These are phyloP conservation scores for Zaprionus nigranus DNA, from an alignment of 1,140 invertebrate genomes.

Conservation along the genomic window DNA sequence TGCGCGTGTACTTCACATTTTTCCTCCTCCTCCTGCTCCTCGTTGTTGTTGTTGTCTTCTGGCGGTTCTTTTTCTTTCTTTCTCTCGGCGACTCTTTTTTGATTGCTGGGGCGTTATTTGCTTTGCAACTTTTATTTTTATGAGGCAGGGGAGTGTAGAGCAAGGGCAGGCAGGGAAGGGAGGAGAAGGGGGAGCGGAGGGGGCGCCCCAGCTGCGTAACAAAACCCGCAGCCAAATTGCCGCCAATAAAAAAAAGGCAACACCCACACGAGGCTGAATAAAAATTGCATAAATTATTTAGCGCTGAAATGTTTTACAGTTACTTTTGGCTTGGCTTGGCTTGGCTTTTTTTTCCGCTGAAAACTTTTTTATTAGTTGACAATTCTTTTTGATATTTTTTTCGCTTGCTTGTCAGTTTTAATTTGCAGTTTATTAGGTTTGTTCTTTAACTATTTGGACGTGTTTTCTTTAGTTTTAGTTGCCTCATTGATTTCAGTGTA, in stretches of 20 bases:
- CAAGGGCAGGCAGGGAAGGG: neutral
- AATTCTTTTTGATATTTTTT: neutral
- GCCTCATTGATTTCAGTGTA: no score
- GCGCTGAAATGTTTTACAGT: slow-evolving; percentile 35
- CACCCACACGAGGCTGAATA: slow-evolving; percentile 71
- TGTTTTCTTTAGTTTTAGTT: no score
- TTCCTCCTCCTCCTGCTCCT: neutral
- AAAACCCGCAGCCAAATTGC: slow-evolving; percentile 64
- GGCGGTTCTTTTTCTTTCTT: slow-evolving; percentile 41
- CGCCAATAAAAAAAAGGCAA: slow-evolving; percentile 77
- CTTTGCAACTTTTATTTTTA: slow-evolving; percentile 31
- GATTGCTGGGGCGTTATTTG: slow-evolving; percentile 70
- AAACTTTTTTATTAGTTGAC: slow-evolving; percentile 6
- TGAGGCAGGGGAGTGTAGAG: neutral
- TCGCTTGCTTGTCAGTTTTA: no score
- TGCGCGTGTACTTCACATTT: slow-evolving; percentile 40
- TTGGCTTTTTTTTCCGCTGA: slow-evolving; percentile 13
- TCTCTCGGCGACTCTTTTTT: slow-evolving; percentile 57
- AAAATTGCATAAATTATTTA: slow-evolving; percentile 81
- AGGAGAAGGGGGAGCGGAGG: slow-evolving; percentile 2
- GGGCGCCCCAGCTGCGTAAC: slow-evolving; percentile 22
- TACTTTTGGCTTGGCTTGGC: slow-evolving; percentile 18
- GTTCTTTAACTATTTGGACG: no score
- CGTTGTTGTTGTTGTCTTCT: slow-evolving; percentile 24
- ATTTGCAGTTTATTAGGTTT: no score